Percentiles rank a stretch among this genome's conserved stretches.
Evolutionary conservation across 2,888 invertebrate species (phyloP).

Genomic region (Monopis laevigella): DNA sequence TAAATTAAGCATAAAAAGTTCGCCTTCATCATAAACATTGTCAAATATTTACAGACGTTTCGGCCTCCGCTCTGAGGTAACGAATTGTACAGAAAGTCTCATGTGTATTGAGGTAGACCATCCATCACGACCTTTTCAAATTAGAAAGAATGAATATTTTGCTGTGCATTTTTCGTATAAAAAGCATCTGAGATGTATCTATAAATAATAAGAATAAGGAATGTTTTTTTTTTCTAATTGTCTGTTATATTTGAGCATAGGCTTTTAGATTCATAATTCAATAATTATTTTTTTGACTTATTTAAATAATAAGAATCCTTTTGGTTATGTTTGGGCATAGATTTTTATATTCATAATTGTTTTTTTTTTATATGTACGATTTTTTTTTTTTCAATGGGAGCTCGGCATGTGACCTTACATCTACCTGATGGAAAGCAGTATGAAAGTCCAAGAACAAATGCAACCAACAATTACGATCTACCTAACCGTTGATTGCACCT

Average conservation of each 20-base stretch:
- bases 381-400: too few relatives aligned
- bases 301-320: not conserved
- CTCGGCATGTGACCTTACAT: too few relatives aligned
- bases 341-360: too few relatives aligned
- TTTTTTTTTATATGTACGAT: too few relatives aligned
- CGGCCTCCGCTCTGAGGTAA: slow-evolving; percentile 19
- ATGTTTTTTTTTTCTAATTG: not conserved
- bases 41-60: slow-evolving; percentile 52
- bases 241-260: not conserved
- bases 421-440: too few relatives aligned
- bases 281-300: not conserved
- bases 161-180: too few relatives aligned
- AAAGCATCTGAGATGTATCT: too few relatives aligned
- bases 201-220: slow-evolving; percentile 4
- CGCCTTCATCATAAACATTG: slow-evolving; percentile 33
- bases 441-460: too few relatives aligned
- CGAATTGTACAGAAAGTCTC: slow-evolving; percentile 44
- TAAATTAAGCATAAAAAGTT: slow-evolving; percentile 63
- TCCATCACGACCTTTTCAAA: slow-evolving; percentile 42
- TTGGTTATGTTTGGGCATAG: too few relatives aligned
- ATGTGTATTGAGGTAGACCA: slow-evolving; percentile 46
- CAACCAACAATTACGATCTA: too few relatives aligned
- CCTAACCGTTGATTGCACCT: too few relatives aligned
- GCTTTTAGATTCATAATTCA: not conserved
- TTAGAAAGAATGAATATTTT: slow-evolving; percentile 5